A percentile compares a stretch with the other conserved stretches of the same genome.
These are phyloP conservation scores for Cephus pygmeus DNA, from an alignment of 2,888 invertebrate species.

Conservation along the genomic window DNA sequence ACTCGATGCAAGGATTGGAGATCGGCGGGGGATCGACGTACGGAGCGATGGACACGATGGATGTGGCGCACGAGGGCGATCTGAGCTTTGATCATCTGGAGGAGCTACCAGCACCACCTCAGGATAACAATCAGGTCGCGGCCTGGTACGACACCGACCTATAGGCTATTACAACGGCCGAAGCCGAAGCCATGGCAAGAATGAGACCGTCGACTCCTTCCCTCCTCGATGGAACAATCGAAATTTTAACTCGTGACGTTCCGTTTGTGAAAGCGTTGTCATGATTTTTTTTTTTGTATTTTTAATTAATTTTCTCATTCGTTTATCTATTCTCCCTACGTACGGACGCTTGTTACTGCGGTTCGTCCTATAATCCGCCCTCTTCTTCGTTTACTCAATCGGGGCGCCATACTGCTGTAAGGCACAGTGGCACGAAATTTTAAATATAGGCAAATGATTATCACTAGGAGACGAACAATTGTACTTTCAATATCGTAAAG, in stretches of 20 bases:
- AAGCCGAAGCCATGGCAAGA: not conserved
- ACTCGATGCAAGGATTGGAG: slow-evolving; percentile 95
- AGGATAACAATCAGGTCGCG: slow-evolving; percentile 91
- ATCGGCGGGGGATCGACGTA: slow-evolving; percentile 84
- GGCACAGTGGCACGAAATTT: not conserved
- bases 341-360: not conserved
- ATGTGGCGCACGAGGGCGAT: slow-evolving; percentile 80
- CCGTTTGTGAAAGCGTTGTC: not conserved
- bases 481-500: slow-evolving; percentile 1
- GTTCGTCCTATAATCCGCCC: not conserved
- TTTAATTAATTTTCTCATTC: not conserved
- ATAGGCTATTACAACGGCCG: slow-evolving; percentile 65
- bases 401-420: not conserved
- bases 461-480: not conserved
- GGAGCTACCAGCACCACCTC: slow-evolving; percentile 84
- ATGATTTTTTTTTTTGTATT: not conserved
- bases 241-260: slow-evolving; percentile 1
- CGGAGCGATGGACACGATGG: slow-evolving; percentile 87
- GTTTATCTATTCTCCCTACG: not conserved
- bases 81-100: slow-evolving; percentile 83
- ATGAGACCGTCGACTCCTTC: slow-evolving; percentile 25
- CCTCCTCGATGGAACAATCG: not conserved
- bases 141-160: slow-evolving; percentile 99
- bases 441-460: not conserved
- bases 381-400: not conserved